Conservation (phyloP, 1,140 invertebrate genomes). For the Anoplophora glabripennis region DNA sequence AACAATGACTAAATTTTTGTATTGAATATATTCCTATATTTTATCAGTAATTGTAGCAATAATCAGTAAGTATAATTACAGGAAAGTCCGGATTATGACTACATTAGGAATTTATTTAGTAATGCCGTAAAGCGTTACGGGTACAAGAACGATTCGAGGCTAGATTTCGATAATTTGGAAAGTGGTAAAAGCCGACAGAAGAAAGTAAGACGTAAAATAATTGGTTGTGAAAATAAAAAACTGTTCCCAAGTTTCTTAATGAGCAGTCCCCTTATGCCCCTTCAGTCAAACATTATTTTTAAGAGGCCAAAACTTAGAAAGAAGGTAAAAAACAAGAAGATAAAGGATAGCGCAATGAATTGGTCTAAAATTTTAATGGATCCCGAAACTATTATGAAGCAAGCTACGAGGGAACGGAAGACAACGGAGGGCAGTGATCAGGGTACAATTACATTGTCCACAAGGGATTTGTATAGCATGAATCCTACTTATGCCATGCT, state of each 20-base stretch:
- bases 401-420: conserved; percentile 41
- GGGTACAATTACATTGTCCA: conserved; percentile 26
- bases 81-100: conserved; percentile 62
- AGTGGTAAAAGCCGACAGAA: conserved; percentile 49
- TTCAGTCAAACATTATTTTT: conserved; percentile 29
- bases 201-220: conserved; percentile 35
- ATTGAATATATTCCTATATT: not conserved
- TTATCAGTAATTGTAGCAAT: not conserved
- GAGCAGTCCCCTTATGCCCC: conserved; percentile 20
- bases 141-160: conserved; percentile 50
- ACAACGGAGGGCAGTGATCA: conserved; percentile 43
- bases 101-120: conserved; percentile 58
- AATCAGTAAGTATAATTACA: conserved; percentile 29
- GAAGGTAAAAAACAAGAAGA: conserved; percentile 27
- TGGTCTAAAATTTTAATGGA: conserved; percentile 58
- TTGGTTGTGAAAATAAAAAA: conserved; percentile 46
- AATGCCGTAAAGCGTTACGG: conserved; percentile 57
- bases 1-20: not conserved
- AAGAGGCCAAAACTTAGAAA: conserved; percentile 30
- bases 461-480: conserved; percentile 49
- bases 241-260: conserved; percentile 34
- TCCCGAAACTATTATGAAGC: conserved; percentile 56
- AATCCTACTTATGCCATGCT: conserved; percentile 60
- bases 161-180: conserved; percentile 55
- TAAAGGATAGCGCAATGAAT: conserved; percentile 49